Evolutionary conservation across 2,888 invertebrate species (phyloP), one percentile per base, ranked within the genome.

Genomic region (Urechis unicinctus): DNA sequence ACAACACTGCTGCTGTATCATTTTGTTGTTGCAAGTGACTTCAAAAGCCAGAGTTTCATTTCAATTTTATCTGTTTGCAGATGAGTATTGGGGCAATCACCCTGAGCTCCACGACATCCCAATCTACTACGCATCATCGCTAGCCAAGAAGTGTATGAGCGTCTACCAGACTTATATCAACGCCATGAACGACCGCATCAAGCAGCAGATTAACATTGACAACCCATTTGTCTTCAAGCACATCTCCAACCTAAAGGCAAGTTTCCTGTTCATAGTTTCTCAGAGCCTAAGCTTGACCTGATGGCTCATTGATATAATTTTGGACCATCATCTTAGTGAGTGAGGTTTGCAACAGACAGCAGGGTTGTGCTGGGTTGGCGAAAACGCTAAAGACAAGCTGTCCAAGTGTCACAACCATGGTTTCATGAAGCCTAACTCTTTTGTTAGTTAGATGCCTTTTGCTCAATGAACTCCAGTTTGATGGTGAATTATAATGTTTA

Each of bases 111-210:
- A 98, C 67, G 96, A 97, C 78, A 91, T 97, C 68, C 98, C 98
- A 0, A 96, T 99, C 66, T 98, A 99, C 81, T 98, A 99, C 81
- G 98, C 98, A 9, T 97, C 96, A 0, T 95, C 97, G 0, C 82
- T 99, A 61, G 98, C 98, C 48, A 98, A 98, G 81, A 98, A 98
- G 78, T 99, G 98, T 75, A 99, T 99, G 97, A 91, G 95, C 55
- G 98, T 99, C 1, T 99, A 99, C 81, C 98, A 99, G 81, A 98
- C 98, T 0, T 99, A 96, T 78, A 88, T 98, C 2, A 96, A 96
- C 80, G 96, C 97, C 0, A 99, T 99, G 98, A 99, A 99, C 79
- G 95, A 97, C 70, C 87, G 88, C 73, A 98, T 99, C 65, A 85
- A 90, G 17, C 81, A 94, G 1, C 97, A 97, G 81, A 97, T 98